These are phyloP conservation scores for Poecilia velifera DNA, from an alignment of 2,797 vertebrate species.

Conservation along the genomic window DNA sequence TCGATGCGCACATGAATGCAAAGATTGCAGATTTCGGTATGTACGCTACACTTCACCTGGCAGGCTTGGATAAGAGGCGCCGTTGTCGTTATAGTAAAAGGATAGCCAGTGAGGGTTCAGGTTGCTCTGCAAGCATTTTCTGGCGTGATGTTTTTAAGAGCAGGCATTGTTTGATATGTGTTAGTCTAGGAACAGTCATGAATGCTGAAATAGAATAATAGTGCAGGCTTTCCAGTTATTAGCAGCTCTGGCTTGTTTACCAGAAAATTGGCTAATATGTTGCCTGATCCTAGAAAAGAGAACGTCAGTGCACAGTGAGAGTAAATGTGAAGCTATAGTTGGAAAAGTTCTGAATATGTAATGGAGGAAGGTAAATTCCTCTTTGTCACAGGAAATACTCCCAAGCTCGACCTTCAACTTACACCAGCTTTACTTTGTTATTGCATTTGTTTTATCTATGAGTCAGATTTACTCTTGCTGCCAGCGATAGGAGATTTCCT, in stretches of 20 bases:
- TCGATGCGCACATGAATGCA: slow-evolving; percentile 98
- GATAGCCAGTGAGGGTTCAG: neutral
- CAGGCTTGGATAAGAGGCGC: no score
- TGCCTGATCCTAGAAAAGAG: neutral
- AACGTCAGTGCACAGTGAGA: neutral
- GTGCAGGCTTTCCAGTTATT: neutral
- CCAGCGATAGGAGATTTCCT: neutral
- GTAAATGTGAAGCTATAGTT: neutral
- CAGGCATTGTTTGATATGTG: neutral
- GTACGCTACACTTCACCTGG: slow-evolving; percentile 30
- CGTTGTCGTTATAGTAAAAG: neutral
- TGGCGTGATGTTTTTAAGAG: neutral
- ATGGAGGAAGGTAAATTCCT: neutral
- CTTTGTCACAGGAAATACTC: neutral
- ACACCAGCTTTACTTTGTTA: neutral
- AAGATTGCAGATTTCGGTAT: slow-evolving; percentile 99
- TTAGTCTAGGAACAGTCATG: neutral
- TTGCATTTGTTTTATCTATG: neutral
- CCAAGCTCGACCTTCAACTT: neutral
- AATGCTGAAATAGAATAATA: neutral
- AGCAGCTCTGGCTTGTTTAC: neutral
- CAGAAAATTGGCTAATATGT: neutral
- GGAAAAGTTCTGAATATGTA: neutral
- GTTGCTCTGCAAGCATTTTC: neutral
- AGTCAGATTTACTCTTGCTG: neutral